Evolutionary conservation across 2,888 invertebrate species (phyloP).

Genomic region (Ectemnius lituratus): DNA sequence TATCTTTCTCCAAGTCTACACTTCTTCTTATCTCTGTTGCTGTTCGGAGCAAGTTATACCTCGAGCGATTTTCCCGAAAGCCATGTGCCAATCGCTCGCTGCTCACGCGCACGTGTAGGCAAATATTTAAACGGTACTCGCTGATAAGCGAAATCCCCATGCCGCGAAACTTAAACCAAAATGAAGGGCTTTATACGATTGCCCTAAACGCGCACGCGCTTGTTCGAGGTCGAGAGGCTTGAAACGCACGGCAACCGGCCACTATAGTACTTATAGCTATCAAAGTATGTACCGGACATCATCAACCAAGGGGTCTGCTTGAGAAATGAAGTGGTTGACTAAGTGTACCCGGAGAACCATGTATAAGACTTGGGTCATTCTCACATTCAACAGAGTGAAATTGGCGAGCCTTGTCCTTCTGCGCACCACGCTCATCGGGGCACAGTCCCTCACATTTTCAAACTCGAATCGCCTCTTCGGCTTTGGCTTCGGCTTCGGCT

Average conservation of each 20-base stretch:
- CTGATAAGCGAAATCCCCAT: slow-evolving; percentile 8
- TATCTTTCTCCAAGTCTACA: background rate
- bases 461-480: slow-evolving; percentile 27
- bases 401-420: too few relatives aligned
- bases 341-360: too few relatives aligned
- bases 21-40: slow-evolving; percentile 19
- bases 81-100: background rate
- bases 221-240: too few relatives aligned
- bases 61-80: too few relatives aligned
- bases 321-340: too few relatives aligned
- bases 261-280: too few relatives aligned
- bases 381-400: too few relatives aligned
- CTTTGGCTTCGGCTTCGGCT: slow-evolving; percentile 13
- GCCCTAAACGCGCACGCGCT: too few relatives aligned
- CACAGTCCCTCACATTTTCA: slow-evolving; percentile 51
- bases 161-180: slow-evolving; percentile 2
- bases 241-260: too few relatives aligned
- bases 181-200: background rate
- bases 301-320: too few relatives aligned
- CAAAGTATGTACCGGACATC: too few relatives aligned
- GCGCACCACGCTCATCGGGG: background rate
- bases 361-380: too few relatives aligned
- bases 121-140: slow-evolving; percentile 28
- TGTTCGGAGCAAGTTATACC: background rate
- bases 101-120: slow-evolving; percentile 20